Evolutionary conservation across 2,888 invertebrate genomes (phyloP).

Genomic region (Caenorhabditis sp.): DNA sequence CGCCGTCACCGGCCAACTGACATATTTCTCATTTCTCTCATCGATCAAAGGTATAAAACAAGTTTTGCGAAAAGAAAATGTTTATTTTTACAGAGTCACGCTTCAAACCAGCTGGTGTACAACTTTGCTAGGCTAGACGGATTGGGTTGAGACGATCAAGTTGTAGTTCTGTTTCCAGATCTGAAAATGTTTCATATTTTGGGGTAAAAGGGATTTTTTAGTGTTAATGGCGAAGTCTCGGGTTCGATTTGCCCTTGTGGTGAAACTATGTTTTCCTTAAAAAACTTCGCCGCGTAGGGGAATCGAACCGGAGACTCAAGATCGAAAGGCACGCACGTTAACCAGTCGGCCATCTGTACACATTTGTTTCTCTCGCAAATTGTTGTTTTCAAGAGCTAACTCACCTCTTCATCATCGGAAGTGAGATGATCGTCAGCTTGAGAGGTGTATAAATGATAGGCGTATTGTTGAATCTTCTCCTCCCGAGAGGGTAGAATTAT

Average conservation of each 20-base stretch:
- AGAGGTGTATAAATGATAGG: conserved; percentile 36
- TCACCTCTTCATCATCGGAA: conserved; percentile 32
- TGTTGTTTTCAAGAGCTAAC: not conserved
- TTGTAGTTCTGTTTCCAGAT: conserved; percentile 50
- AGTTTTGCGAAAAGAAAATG: not conserved
- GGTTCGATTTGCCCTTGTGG: no score
- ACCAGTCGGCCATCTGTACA: no score
- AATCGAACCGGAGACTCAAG: not conserved
- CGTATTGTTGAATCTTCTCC: conserved; percentile 40
- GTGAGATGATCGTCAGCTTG: conserved; percentile 38
- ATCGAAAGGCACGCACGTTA: not conserved
- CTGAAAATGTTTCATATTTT: not conserved
- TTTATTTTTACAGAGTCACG: conserved; percentile 45
- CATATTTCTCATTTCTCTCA: conserved; percentile 74
- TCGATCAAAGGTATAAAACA: conserved; percentile 73
- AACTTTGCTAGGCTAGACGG: conserved; percentile 59
- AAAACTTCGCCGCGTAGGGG: not conserved
- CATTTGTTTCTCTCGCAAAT: no score
- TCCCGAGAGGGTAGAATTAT: conserved; percentile 31
- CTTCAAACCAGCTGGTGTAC: conserved; percentile 64
- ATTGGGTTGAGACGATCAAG: conserved; percentile 59
- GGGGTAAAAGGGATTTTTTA: no score
- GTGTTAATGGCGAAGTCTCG: no score
- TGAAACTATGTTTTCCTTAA: no score
- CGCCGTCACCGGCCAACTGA: conserved; percentile 75